phyloP scores from a whole-genome alignment of 1,140 invertebrate species.

The Watersipora subatra region DNA sequence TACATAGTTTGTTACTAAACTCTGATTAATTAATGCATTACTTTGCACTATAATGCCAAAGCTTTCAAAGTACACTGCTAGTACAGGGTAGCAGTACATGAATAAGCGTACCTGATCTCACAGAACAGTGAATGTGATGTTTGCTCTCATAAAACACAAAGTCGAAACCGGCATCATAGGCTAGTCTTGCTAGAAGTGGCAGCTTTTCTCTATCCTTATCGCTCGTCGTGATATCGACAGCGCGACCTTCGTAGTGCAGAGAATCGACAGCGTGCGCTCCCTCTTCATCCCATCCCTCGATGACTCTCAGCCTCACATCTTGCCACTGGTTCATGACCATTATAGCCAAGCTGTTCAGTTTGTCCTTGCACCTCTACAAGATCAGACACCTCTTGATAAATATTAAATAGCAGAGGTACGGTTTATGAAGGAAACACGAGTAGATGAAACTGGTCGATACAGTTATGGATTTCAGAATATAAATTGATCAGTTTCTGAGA shows the following conservation, averaged over 20 bases:
- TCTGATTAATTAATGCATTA: not conserved
- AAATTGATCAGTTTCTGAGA: no score
- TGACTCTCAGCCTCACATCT: slow-evolving; percentile 70
- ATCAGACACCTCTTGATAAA: no score
- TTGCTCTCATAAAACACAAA: slow-evolving; percentile 94
- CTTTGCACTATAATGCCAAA: no score
- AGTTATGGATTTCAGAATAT: no score
- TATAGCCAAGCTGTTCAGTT: slow-evolving; percentile 80
- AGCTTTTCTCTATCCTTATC: slow-evolving; percentile 78
- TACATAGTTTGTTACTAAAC: not conserved
- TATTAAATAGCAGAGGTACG: not conserved
- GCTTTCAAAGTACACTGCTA: no score
- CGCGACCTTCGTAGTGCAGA: slow-evolving; percentile 86
- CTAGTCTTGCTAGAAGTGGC: slow-evolving; percentile 85
- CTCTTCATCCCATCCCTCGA: slow-evolving; percentile 86
- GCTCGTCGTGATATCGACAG: slow-evolving; percentile 85
- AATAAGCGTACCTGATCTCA: slow-evolving; percentile 72
- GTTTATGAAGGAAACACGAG: no score
- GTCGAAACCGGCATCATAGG: slow-evolving; percentile 91
- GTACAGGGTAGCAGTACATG: not conserved
- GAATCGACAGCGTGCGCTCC: slow-evolving; percentile 59
- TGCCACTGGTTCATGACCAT: slow-evolving; percentile 97
- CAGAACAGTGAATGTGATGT: slow-evolving; percentile 88
- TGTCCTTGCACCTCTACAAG: slow-evolving; percentile 90
- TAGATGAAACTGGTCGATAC: no score